Evolutionary conservation across 1,140 invertebrate species (phyloP).

Genomic region (Drosophila nebulosa): DNA sequence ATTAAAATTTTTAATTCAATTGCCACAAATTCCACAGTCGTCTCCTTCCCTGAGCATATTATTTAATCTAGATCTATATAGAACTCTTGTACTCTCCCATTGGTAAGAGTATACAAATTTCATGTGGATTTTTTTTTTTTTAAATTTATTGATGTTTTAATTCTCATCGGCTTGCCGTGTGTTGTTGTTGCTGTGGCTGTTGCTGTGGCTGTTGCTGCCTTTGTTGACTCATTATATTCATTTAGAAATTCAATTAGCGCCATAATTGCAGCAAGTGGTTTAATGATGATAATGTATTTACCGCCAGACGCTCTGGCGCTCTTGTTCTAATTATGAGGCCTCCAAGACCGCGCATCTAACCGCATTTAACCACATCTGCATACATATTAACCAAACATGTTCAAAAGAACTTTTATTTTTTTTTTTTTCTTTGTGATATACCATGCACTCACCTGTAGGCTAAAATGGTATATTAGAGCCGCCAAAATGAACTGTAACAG

Average conservation of each 20-base stretch:
- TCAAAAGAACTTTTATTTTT: neutral
- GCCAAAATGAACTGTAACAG: too few relatives aligned
- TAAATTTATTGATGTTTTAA: constrained; percentile 9
- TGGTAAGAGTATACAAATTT: constrained; percentile 10
- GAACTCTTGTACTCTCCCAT: neutral
- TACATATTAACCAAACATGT: neutral
- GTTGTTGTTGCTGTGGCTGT: constrained; percentile 1
- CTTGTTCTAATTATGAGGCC: constrained; percentile 8
- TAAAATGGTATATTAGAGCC: too few relatives aligned
- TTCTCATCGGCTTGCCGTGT: constrained; percentile 9
- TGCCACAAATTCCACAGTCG: too few relatives aligned
- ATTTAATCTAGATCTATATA: too few relatives aligned
- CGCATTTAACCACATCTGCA: neutral
- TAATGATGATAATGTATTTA: constrained; percentile 71
- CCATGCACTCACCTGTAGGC: too few relatives aligned
- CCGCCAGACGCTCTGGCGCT: constrained; percentile 9
- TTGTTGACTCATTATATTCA: constrained; percentile 73
- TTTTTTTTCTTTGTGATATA: too few relatives aligned
- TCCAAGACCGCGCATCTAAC: constrained; percentile 8
- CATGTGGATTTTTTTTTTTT: neutral
- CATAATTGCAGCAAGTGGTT: constrained; percentile 69
- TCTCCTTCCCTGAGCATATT: too few relatives aligned
- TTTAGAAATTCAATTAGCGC: constrained; percentile 72
- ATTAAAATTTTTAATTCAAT: too few relatives aligned
- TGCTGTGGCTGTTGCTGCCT: constrained; percentile 33